These are phyloP conservation scores for Diachasma alloeum DNA, from an alignment of 1,140 invertebrate species.

Conservation along the genomic window DNA sequence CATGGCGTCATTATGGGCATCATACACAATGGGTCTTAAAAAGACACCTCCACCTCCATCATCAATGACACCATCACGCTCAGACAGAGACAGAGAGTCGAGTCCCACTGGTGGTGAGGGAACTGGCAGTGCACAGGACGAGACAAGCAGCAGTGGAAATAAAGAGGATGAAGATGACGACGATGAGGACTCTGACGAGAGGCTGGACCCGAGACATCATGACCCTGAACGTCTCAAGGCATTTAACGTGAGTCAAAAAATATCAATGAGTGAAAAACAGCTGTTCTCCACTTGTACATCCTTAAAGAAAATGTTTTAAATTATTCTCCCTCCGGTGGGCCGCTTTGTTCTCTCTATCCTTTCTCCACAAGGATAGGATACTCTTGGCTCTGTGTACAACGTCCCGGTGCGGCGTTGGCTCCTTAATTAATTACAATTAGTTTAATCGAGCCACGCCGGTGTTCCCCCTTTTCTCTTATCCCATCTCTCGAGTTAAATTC, in stretches of 20 bases:
- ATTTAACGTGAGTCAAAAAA: constrained; percentile 84
- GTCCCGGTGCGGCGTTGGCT: constrained; percentile 29
- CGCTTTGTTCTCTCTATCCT: neutral
- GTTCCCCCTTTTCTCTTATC: constrained; percentile 34
- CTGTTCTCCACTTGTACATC: neutral
- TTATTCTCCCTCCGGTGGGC: neutral
- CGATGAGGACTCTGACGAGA: constrained; percentile 90
- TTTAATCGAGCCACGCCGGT: constrained; percentile 51
- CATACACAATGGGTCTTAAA: constrained; percentile 74
- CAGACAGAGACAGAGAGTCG: constrained; percentile 70
- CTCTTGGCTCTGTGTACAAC: neutral
- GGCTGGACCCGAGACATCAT: constrained; percentile 85
- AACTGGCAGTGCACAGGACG: constrained; percentile 83
- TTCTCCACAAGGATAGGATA: neutral
- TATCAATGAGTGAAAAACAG: too few relatives aligned
- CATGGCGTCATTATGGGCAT: constrained; percentile 81
- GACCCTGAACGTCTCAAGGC: constrained; percentile 96
- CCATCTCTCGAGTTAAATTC: constrained; percentile 42
- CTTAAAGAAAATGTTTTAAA: neutral
- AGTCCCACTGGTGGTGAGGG: constrained; percentile 67
- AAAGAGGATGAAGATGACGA: constrained; percentile 95
- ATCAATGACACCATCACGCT: constrained; percentile 63
- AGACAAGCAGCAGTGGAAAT: constrained; percentile 87
- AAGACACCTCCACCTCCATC: constrained; percentile 71
- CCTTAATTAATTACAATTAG: constrained; percentile 64